phyloP scores from a whole-genome alignment of 2,888 invertebrate species.

The Odontocolon sp. region DNA sequence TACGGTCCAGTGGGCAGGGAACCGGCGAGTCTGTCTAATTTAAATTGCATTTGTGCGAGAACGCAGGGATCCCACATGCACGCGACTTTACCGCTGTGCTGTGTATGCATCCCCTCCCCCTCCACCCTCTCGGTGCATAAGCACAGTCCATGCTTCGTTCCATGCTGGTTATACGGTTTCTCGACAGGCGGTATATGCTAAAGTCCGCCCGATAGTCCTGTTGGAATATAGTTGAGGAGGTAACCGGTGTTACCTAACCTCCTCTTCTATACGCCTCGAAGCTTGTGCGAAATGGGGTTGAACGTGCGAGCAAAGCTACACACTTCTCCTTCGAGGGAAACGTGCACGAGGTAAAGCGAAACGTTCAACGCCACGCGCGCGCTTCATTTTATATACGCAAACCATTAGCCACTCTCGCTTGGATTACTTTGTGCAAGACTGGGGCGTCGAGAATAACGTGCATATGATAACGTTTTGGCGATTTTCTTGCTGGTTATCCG shows the following conservation, averaged over 20 bases:
- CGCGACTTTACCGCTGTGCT: conserved; percentile 13
- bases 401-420: conserved; percentile 38
- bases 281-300: conserved; percentile 23
- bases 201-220: background rate
- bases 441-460: background rate
- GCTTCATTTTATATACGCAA: conserved; percentile 26
- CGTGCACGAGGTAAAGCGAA: conserved; percentile 10
- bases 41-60: conserved; percentile 70
- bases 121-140: background rate
- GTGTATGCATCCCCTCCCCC: background rate
- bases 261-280: conserved; percentile 15
- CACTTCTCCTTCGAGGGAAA: too few species aligned
- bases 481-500: too few species aligned
- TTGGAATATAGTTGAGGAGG: background rate
- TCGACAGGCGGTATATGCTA: too few species aligned
- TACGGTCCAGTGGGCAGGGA: conserved; percentile 67
- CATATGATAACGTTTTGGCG: too few species aligned
- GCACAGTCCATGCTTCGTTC: background rate
- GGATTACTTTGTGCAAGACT: conserved; percentile 39
- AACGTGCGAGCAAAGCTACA: background rate
- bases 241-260: background rate
- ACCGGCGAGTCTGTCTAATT: conserved; percentile 69
- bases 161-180: too few species aligned
- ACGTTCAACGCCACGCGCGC: conserved; percentile 9
- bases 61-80: conserved; percentile 49